phyloP scores from a whole-genome alignment of 2,797 vertebrate species.

The Danio kyathit region DNA sequence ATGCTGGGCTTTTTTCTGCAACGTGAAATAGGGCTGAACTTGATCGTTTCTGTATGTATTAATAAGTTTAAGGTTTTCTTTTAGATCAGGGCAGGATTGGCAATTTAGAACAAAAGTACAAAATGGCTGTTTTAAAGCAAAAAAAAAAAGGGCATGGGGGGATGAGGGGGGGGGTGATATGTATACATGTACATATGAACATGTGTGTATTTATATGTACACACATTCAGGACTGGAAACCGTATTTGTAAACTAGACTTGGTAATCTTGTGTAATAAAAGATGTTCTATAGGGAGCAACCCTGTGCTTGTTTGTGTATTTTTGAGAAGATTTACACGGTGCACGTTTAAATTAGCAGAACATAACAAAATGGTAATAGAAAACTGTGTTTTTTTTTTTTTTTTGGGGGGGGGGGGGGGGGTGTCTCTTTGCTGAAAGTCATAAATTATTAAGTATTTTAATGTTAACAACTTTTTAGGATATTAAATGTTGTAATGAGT shows the following conservation, averaged over 20 bases:
- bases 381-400: too few relatives aligned
- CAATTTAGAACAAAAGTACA: slow-evolving; percentile 64
- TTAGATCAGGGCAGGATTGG: slow-evolving; percentile 64
- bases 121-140: slow-evolving; percentile 74
- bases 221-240: slow-evolving; percentile 82
- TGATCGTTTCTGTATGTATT: slow-evolving; percentile 71
- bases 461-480: neutral
- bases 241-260: slow-evolving; percentile 87
- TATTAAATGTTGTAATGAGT: too few relatives aligned
- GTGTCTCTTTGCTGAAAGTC: too few relatives aligned
- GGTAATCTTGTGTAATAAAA: slow-evolving; percentile 86
- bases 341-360: neutral
- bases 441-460: too few relatives aligned
- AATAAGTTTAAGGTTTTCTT: slow-evolving; percentile 76
- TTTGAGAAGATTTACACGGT: neutral
- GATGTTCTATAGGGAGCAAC: slow-evolving; percentile 80
- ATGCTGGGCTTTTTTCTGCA: slow-evolving; percentile 67
- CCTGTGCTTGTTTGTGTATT: neutral
- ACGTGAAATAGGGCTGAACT: slow-evolving; percentile 62
- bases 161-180: slow-evolving; percentile 68
- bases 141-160: slow-evolving; percentile 85
- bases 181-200: slow-evolving; percentile 90
- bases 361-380: neutral
- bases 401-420: too few relatives aligned
- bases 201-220: slow-evolving; percentile 83